These are phyloP conservation scores for Cyanistes caeruleus DNA, from an alignment of 2,113 vertebrate genomes.

Conservation along the genomic window DNA sequence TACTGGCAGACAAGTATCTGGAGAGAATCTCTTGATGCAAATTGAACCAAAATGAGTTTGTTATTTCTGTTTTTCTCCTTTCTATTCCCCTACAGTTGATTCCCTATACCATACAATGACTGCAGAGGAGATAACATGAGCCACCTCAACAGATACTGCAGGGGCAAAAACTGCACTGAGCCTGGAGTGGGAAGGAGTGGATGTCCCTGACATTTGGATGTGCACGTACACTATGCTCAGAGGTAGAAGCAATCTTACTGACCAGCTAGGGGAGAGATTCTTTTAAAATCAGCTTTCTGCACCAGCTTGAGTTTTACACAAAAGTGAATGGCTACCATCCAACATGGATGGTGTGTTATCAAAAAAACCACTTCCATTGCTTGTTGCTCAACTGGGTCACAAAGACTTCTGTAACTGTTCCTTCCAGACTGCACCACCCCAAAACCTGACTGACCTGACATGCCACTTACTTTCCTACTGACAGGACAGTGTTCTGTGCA, in stretches of 20 bases:
- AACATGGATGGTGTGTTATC: background rate
- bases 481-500: background rate
- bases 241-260: background rate
- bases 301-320: background rate
- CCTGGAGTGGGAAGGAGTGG: background rate
- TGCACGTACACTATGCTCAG: fast-evolving
- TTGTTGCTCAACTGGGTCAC: background rate
- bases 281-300: background rate
- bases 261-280: background rate
- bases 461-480: background rate
- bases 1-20: background rate
- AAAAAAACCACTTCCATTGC: background rate
- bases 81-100: background rate
- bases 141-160: background rate
- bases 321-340: background rate
- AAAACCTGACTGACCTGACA: background rate
- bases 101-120: background rate
- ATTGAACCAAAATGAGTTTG: background rate
- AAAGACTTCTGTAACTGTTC: background rate
- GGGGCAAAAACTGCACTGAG: background rate
- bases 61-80: background rate
- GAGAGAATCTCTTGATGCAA: background rate
- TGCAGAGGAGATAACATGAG: background rate
- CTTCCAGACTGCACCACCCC: background rate
- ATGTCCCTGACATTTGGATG: background rate